Evolutionary conservation across 2,797 vertebrate species (phyloP).

Genomic region (Mormyrops attenuatus): DNA sequence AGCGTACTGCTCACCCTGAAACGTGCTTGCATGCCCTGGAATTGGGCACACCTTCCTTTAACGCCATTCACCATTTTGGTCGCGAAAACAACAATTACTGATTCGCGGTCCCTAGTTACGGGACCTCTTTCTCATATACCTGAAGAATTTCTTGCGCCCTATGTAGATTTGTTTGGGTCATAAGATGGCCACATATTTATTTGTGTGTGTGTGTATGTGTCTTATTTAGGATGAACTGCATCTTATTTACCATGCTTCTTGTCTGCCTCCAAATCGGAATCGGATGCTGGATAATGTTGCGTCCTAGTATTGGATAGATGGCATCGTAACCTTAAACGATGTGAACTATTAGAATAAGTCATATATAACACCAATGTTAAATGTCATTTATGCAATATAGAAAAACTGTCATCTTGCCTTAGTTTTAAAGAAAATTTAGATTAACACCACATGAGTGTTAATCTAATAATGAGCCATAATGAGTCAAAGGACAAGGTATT

Average conservation of each 20-base stretch:
- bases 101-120: background rate
- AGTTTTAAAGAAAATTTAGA: background rate
- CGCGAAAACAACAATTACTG: background rate
- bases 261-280: background rate
- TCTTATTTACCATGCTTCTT: background rate
- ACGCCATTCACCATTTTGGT: background rate
- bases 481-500: background rate
- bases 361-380: background rate
- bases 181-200: background rate
- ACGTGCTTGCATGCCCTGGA: background rate
- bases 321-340: background rate
- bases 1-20: conserved; percentile 6
- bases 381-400: background rate
- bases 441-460: no score
- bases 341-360: background rate
- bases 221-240: background rate
- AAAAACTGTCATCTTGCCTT: background rate
- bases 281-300: background rate
- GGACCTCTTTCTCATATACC: background rate
- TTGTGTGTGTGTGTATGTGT: background rate
- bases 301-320: background rate
- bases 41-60: background rate
- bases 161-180: background rate
- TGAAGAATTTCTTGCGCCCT: background rate
- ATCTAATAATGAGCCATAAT: background rate